Conservation (phyloP, 2,113 vertebrate genomes). For the Leucopsar rothschildi region DNA sequence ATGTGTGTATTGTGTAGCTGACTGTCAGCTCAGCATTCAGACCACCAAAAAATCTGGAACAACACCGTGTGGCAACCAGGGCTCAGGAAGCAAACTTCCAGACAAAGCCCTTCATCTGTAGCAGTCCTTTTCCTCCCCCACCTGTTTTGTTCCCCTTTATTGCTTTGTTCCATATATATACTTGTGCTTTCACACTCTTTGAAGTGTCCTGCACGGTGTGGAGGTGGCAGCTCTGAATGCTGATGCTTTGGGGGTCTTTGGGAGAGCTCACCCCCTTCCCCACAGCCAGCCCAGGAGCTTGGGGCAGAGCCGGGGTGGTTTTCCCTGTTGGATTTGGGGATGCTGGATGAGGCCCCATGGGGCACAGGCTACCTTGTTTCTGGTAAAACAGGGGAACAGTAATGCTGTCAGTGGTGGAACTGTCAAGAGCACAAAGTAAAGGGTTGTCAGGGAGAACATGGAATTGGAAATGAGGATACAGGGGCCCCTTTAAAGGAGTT, state of each 20-base stretch:
- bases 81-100: not conserved
- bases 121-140: not conserved
- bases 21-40: not conserved
- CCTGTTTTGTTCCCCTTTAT: not conserved
- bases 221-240: not conserved
- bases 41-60: not conserved
- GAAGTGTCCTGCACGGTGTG: not conserved
- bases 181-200: not conserved
- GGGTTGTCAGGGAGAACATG: not conserved
- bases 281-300: rapidly evolving
- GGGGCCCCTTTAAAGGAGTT: not conserved
- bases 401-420: not conserved
- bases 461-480: conserved; percentile 48
- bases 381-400: not conserved
- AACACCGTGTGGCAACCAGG: not conserved
- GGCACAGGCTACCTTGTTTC: not conserved
- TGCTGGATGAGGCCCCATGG: rapidly evolving
- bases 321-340: rapidly evolving
- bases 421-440: conserved; percentile 22
- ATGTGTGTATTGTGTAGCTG: not conserved
- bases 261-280: not conserved
- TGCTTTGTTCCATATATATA: not conserved
- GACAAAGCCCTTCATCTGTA: not conserved
- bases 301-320: rapidly evolving
- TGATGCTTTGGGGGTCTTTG: rapidly evolving